Conservation (phyloP, 2,113 vertebrate species). For the Meriones unguiculatus region DNA sequence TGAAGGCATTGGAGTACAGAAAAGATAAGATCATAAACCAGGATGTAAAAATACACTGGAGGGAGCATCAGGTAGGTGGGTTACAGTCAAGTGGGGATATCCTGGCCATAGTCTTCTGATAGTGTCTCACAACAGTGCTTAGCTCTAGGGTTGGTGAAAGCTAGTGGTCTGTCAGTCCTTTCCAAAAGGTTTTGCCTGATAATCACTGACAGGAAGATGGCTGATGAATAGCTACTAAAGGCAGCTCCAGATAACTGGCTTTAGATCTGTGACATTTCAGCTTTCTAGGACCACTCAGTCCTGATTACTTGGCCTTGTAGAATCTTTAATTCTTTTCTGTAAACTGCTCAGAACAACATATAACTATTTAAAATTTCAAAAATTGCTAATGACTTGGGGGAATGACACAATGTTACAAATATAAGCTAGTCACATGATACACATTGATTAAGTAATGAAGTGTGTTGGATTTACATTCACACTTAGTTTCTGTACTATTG, state of each 20-base stretch:
- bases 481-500: not conserved
- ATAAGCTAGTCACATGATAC: not conserved
- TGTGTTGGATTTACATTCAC: not conserved
- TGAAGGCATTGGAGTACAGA: not conserved
- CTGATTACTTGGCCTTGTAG: not conserved
- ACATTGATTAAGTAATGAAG: slow-evolving; percentile 27
- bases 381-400: not conserved
- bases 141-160: not conserved
- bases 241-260: not conserved
- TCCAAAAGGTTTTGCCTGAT: too few relatives aligned
- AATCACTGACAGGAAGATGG: not conserved
- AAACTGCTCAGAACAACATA: not conserved
- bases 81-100: not conserved
- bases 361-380: slow-evolving; percentile 55
- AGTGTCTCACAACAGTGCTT: not conserved
- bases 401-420: not conserved
- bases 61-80: too few relatives aligned
- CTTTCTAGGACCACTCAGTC: not conserved
- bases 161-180: not conserved
- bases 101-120: not conserved
- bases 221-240: not conserved
- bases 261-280: not conserved
- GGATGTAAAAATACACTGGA: not conserved
- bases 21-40: not conserved
- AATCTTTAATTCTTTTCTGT: not conserved